phyloP scores from a whole-genome alignment of 92 coral and sea anemone genomes.

The Epizoanthus stellaris region DNA sequence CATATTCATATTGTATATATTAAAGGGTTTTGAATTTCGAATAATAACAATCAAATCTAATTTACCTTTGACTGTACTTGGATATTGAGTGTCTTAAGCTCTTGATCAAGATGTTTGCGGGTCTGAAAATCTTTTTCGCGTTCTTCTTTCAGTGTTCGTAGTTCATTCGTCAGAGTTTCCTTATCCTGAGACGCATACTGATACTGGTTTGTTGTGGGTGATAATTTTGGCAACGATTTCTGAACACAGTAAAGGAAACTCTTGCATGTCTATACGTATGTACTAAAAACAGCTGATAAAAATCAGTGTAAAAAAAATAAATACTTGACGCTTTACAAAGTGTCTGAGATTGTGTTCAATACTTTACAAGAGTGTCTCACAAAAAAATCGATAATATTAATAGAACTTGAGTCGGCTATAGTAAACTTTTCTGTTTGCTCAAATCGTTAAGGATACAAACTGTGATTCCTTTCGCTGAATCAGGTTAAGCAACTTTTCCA shows the following conservation, averaged over 20 bases:
- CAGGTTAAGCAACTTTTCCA: slow-evolving; percentile 51
- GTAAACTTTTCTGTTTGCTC: neutral
- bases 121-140: slow-evolving; percentile 76
- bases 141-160: slow-evolving; percentile 61
- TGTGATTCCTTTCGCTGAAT: slow-evolving; percentile 79
- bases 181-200: slow-evolving; percentile 48
- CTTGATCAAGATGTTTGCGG: slow-evolving; percentile 83
- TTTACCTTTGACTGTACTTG: slow-evolving; percentile 84
- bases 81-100: slow-evolving; percentile 69
- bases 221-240: slow-evolving; percentile 33
- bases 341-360: neutral
- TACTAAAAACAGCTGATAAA: neutral
- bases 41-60: neutral
- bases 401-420: neutral
- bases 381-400: neutral
- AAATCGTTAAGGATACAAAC: slow-evolving; percentile 68
- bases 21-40: neutral
- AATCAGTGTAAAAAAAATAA: neutral
- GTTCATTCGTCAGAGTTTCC: slow-evolving; percentile 72
- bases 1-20: no score
- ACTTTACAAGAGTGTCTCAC: neutral
- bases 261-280: neutral
- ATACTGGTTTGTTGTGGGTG: slow-evolving; percentile 18
- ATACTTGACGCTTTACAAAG: neutral
- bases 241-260: slow-evolving; percentile 22